A percentile compares a stretch with the other conserved stretches of the same genome.
These are phyloP conservation scores for Cybosia mesomella DNA, from an alignment of 2,888 invertebrate species.

Conservation along the genomic window DNA sequence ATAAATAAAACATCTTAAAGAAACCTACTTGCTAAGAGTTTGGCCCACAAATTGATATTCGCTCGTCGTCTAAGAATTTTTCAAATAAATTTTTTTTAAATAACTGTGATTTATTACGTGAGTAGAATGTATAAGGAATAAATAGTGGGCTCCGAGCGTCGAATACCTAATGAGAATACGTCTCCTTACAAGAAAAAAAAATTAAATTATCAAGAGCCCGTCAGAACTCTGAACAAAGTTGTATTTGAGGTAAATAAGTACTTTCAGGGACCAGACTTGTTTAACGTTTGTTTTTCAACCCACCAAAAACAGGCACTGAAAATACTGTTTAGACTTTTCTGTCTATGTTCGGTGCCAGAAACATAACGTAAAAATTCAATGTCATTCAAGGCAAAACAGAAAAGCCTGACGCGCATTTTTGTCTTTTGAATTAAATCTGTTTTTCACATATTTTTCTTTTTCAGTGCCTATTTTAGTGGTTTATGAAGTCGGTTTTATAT, in stretches of 20 bases:
- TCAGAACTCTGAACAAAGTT: slow-evolving; percentile 44
- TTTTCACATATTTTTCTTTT: too few species aligned
- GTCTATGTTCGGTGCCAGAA: too few species aligned
- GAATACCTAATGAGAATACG: slow-evolving; percentile 65
- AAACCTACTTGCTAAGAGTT: slow-evolving; percentile 30
- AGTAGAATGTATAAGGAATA: slow-evolving; percentile 70
- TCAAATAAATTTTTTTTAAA: slow-evolving; percentile 70
- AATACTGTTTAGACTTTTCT: too few species aligned
- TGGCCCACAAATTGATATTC: slow-evolving; percentile 48
- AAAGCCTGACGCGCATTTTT: too few species aligned
- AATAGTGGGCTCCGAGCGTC: slow-evolving; percentile 61
- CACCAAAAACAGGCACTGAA: too few species aligned
- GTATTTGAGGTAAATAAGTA: slow-evolving; percentile 55
- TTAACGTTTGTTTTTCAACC: slow-evolving; percentile 53
- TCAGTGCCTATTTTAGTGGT: too few species aligned
- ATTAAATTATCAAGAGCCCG: slow-evolving; percentile 58
- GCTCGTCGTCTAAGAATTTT: slow-evolving; percentile 37
- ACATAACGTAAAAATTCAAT: too few species aligned
- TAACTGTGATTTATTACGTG: slow-evolving; percentile 81
- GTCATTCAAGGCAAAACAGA: too few species aligned
- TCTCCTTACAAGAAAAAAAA: slow-evolving; percentile 50
- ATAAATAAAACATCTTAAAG: slow-evolving; percentile 48
- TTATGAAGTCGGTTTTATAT: too few species aligned
- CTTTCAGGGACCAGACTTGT: slow-evolving; percentile 49
- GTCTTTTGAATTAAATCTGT: too few species aligned